Percentiles rank a stretch among this genome's conserved stretches.
These are phyloP conservation scores for Malthinus seriepunctatus DNA, from an alignment of 2,888 invertebrate species.

Conservation along the genomic window DNA sequence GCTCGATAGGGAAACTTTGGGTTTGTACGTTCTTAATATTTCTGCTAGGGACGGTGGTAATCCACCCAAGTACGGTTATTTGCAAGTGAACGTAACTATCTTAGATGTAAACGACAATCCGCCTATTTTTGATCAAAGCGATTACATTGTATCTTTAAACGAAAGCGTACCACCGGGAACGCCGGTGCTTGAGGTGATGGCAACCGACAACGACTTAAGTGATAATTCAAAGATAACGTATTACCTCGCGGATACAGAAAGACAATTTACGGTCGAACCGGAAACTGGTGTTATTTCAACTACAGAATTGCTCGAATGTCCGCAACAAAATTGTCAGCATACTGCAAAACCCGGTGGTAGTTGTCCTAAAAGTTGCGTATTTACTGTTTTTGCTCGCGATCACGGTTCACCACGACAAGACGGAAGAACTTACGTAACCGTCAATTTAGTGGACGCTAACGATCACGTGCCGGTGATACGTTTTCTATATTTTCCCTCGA, in stretches of 20 bases:
- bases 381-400: conserved; percentile 92
- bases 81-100: conserved; percentile 88
- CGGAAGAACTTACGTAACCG: conserved; percentile 90
- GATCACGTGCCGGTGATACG: conserved; percentile 92
- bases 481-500: conserved; percentile 83
- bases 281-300: conserved; percentile 90
- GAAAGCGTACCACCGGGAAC: conserved; percentile 93
- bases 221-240: conserved; percentile 93
- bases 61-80: conserved; percentile 79
- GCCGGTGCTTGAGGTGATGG: conserved; percentile 87
- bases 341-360: conserved; percentile 55
- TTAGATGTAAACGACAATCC: conserved; percentile 94
- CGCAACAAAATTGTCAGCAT: conserved; percentile 77
- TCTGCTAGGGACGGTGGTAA: conserved; percentile 87
- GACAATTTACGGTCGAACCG: conserved; percentile 89
- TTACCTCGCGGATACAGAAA: conserved; percentile 81
- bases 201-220: conserved; percentile 89
- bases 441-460: conserved; percentile 89
- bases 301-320: conserved; percentile 77
- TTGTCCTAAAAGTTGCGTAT: conserved; percentile 91
- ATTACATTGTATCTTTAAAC: conserved; percentile 89
- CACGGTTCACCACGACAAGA: conserved; percentile 90
- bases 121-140: conserved; percentile 92
- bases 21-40: conserved; percentile 83
- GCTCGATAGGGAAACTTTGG: conserved; percentile 87